A percentile compares a stretch with the other conserved stretches of the same genome.
Evolutionary conservation across 2,113 vertebrate genomes (phyloP).

Genomic region (Piprites chloris): DNA sequence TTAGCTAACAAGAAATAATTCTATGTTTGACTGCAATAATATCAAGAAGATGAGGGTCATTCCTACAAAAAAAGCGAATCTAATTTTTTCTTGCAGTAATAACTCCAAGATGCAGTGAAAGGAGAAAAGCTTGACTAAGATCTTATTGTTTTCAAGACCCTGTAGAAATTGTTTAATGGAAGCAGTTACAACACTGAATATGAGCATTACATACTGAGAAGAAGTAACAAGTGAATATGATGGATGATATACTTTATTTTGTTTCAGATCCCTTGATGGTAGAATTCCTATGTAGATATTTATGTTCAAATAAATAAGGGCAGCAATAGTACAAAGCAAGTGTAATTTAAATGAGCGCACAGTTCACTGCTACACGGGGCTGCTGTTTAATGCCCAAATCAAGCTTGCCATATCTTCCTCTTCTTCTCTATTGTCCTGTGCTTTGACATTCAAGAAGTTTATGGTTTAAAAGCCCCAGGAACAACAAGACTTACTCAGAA

Average conservation of each 20-base stretch:
- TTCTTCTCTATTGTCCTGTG: neutral
- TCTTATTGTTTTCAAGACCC: slow-evolving; percentile 47
- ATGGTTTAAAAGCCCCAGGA: slow-evolving; percentile 36
- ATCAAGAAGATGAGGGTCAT: slow-evolving; percentile 49
- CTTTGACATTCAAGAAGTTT: slow-evolving; percentile 45
- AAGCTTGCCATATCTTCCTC: neutral
- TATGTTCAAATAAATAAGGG: slow-evolving; percentile 44
- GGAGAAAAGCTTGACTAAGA: slow-evolving; percentile 47
- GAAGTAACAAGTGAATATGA: slow-evolving; percentile 58
- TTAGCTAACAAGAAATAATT: slow-evolving; percentile 52
- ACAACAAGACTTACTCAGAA: slow-evolving; percentile 33
- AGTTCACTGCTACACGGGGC: neutral
- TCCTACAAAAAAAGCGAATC: slow-evolving; percentile 32
- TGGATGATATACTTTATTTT: slow-evolving; percentile 22
- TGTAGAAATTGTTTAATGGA: slow-evolving; percentile 45
- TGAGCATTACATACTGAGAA: slow-evolving; percentile 31
- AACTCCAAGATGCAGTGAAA: slow-evolving; percentile 50
- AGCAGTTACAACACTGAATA: slow-evolving; percentile 47
- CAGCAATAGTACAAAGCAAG: neutral
- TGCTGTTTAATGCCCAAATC: slow-evolving; percentile 20
- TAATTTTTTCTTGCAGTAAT: slow-evolving; percentile 46
- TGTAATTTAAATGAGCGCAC: neutral
- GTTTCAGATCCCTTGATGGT: slow-evolving; percentile 1
- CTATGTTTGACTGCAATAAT: slow-evolving; percentile 42
- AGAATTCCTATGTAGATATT: slow-evolving; percentile 37